Percentiles rank a stretch among this genome's conserved stretches.
These are phyloP conservation scores for Decapterus maruadsi DNA, from an alignment of 2,797 vertebrate genomes.

Conservation along the genomic window DNA sequence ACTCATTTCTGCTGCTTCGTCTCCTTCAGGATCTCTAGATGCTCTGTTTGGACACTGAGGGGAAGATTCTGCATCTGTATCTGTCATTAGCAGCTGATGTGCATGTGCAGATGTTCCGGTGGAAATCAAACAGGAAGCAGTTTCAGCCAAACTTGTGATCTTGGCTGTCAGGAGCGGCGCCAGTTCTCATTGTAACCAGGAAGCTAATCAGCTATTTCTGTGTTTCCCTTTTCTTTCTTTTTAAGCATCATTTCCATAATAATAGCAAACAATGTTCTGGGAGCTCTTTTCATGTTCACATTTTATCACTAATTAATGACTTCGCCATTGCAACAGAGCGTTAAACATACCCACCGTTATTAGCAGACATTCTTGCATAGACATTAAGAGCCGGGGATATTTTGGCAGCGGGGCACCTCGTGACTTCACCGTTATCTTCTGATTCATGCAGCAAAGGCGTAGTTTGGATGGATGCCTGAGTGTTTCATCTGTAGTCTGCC, in stretches of 20 bases:
- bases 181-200: slow-evolving; percentile 7
- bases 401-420: slow-evolving; percentile 20
- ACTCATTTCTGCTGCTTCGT: not conserved
- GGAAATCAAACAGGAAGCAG: slow-evolving; percentile 12
- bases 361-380: slow-evolving; percentile 11
- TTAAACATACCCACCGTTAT: slow-evolving; percentile 42
- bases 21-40: not conserved
- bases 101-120: slow-evolving; percentile 1
- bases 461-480: slow-evolving; percentile 47
- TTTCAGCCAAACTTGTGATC: slow-evolving; percentile 6
- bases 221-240: not conserved
- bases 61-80: not conserved
- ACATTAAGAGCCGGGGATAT: slow-evolving; percentile 3
- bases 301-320: slow-evolving; percentile 29
- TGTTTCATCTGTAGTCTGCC: slow-evolving; percentile 52
- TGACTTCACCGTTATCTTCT: slow-evolving; percentile 32
- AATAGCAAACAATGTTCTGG: slow-evolving; percentile 16
- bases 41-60: not conserved
- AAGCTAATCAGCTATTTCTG: slow-evolving; percentile 15
- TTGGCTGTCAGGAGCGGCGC: not conserved
- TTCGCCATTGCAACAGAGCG: not conserved
- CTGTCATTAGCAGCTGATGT: not conserved
- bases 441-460: slow-evolving; percentile 31
- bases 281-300: not conserved
- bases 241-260: slow-evolving; percentile 9